Base-by-base conservation (phyloP, 2,888 invertebrate species). In the Plebejus melissa region DNA sequence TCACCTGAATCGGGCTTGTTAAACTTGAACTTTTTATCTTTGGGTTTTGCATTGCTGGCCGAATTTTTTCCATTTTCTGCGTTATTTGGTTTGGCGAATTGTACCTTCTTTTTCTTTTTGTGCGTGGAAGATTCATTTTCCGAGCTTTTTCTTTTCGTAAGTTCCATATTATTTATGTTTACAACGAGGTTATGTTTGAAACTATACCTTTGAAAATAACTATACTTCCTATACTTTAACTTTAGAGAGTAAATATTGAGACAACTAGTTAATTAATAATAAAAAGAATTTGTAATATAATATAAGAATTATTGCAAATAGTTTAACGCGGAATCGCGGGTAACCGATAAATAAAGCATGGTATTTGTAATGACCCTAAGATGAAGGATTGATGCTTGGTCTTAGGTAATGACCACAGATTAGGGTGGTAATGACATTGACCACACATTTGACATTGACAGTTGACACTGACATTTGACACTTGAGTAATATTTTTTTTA, bases 121-220 rank as follows among this genome's bases (percentile, higher is more conserved):
- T 22, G 60, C 13, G 54, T 22, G 6, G 54, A 9, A 28, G 32
- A 46, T 13, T 72, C 72, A 28, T 72, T 72, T 72, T 72, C 72
- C 7, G 72, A 50, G 46, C 28, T 54, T 16, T 72, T 50, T 54
- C 50, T 72, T 72, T 72, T 72, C 32, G 50, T 71, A 5, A 46
- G 9, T 46, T 71, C 46, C 72, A 72, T 72, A 22, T 4, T 32
- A 54, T 5, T 32, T 32, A 22, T 70, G 36, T 41, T 54, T 28
- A 32, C 28, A 54, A 41, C 28, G 32, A 72, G 50, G 72, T 72
- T 54, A 28, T 85, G 81, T 81, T 80, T 77, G 71, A 32, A 65
- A 11, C 11, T 6, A 32, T 36, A 32, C 28, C 60, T 11, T 11
- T 60, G 11, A 28, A 32, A 28, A 22, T 22, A 22, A 22, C 22